Percentiles rank a stretch among this genome's conserved stretches.
Evolutionary conservation across 2,797 vertebrate genomes (phyloP).

Genomic region (Pangasius mekongensis): DNA sequence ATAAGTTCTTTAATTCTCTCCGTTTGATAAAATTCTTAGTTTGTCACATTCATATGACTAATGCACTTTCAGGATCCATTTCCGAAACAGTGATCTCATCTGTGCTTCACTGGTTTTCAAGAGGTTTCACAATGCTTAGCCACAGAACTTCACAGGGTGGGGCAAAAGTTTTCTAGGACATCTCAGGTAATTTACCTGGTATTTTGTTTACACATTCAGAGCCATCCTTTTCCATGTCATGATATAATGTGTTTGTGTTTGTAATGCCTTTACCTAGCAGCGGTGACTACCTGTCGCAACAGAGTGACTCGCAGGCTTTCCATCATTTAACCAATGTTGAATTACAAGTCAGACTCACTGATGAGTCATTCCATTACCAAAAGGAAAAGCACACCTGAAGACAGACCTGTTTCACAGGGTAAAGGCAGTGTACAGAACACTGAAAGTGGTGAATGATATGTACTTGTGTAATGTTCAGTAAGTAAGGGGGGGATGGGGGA

Average conservation of each 20-base stretch:
- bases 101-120: conserved; percentile 22
- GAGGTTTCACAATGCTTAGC: neutral
- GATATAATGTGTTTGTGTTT: conserved; percentile 29
- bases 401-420: neutral
- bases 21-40: neutral
- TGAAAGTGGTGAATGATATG: neutral
- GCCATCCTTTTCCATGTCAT: conserved; percentile 54
- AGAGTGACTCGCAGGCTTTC: conserved; percentile 43
- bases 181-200: conserved; percentile 40
- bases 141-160: conserved; percentile 27
- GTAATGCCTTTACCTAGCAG: conserved; percentile 67
- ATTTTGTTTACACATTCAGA: conserved; percentile 54
- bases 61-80: neutral
- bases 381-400: conserved; percentile 9
- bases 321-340: conserved; percentile 3
- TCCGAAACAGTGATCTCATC: neutral
- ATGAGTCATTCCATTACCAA: conserved; percentile 9
- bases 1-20: neutral
- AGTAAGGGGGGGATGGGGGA: too few relatives aligned
- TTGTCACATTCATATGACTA: neutral
- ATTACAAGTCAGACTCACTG: neutral
- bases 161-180: conserved; percentile 3
- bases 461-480: neutral
- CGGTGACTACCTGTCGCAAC: conserved; percentile 57
- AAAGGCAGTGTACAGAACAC: neutral